A percentile compares a stretch with the other conserved stretches of the same genome.
These are phyloP conservation scores for Ivindomyrus marchei DNA, from an alignment of 2,113 vertebrate genomes.

Conservation along the genomic window DNA sequence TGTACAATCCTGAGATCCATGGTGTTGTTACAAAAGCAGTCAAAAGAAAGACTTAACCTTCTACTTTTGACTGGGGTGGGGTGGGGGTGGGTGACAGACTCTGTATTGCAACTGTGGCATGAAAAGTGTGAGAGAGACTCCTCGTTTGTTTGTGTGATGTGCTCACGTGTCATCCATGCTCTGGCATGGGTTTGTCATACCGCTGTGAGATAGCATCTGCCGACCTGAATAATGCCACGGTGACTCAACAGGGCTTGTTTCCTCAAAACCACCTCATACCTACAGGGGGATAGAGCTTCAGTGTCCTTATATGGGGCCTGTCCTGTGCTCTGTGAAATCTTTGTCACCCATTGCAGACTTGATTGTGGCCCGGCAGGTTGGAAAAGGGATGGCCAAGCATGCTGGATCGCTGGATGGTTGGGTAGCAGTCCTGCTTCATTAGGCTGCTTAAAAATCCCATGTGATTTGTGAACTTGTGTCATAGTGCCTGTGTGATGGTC, in stretches of 20 bases:
- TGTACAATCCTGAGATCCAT: not conserved
- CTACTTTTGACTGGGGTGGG: not conserved
- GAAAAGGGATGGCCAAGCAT: not conserved
- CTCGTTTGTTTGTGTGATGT: not conserved
- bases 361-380: not conserved
- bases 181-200: not conserved
- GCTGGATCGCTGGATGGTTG: not conserved
- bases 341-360: not conserved
- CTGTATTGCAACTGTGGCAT: not conserved
- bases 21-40: not conserved
- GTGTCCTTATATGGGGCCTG: not conserved
- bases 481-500: too few species aligned
- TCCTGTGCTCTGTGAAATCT: not conserved
- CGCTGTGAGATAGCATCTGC: not conserved
- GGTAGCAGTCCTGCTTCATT: not conserved
- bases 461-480: constrained; percentile 12
- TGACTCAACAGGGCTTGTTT: not conserved
- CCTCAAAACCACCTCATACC: not conserved
- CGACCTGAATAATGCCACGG: not conserved
- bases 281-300: not conserved
- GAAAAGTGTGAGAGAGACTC: not conserved
- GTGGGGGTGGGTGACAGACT: not conserved
- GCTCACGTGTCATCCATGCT: not conserved
- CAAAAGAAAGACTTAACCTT: not conserved
- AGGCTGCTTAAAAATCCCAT: not conserved